A percentile compares a stretch with the other conserved stretches of the same genome.
Evolutionary conservation across 2,888 invertebrate species (phyloP).

Genomic region (Thysanoteuthis rhombus): DNA sequence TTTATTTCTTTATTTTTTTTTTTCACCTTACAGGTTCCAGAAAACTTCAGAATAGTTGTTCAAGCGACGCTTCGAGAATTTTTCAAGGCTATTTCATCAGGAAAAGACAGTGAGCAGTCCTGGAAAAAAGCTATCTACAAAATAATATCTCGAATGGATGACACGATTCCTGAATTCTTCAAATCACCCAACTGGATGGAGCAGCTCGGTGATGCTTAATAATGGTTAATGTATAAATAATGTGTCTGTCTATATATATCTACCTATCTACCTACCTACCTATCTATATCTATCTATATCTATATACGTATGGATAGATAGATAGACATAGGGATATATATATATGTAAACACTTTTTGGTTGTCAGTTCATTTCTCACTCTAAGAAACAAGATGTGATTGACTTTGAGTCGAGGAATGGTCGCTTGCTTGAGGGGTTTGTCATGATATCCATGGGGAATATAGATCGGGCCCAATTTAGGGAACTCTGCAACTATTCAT

Average conservation of each 20-base stretch:
- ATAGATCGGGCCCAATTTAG: neutral
- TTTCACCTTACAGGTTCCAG: constrained; percentile 87
- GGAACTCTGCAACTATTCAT: neutral
- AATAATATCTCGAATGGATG: constrained; percentile 98
- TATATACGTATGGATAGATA: neutral
- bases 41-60: constrained; percentile 95
- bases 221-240: neutral
- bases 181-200: constrained; percentile 99
- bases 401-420: neutral
- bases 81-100: constrained; percentile 96
- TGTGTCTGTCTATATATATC: neutral
- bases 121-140: constrained; percentile 99
- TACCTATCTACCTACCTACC: too few relatives aligned
- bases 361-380: neutral
- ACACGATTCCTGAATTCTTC: constrained; percentile 99
- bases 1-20: neutral
- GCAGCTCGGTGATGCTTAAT: constrained; percentile 77
- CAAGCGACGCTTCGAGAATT: constrained; percentile 98
- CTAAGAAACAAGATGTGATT: neutral
- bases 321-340: neutral
- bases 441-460: neutral
- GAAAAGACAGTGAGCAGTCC: constrained; percentile 95
- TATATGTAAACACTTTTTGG: neutral
- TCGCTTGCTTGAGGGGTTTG: neutral
- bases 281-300: neutral